These are phyloP conservation scores for Hypanus sabinus DNA, from an alignment of 2,113 vertebrate genomes.

Conservation along the genomic window DNA sequence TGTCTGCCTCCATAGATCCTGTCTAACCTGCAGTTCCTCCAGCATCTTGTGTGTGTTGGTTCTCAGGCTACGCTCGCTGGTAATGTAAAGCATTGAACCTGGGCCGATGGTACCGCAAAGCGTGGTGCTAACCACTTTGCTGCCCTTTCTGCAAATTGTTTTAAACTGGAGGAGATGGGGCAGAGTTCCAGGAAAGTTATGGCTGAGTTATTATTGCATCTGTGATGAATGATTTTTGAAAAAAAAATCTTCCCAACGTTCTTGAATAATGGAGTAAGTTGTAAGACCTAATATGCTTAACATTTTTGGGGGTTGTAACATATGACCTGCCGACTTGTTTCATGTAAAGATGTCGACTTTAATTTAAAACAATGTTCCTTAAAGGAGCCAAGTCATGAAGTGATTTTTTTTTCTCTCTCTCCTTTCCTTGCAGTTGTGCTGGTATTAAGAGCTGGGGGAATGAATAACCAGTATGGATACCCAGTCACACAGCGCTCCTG, in stretches of 20 bases:
- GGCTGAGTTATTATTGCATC: neutral
- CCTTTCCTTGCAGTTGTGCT: constrained; percentile 41
- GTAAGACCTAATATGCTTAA: neutral
- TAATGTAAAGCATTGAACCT: too few species aligned
- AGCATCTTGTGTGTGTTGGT: too few species aligned
- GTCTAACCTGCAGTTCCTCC: too few species aligned
- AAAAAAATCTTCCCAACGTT: neutral
- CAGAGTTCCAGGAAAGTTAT: neutral
- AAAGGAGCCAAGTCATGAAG: neutral
- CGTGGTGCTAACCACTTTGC: too few species aligned
- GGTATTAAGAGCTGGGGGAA: constrained; percentile 75
- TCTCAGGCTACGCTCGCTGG: too few species aligned
- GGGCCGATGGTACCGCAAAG: too few species aligned
- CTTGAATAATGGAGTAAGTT: neutral
- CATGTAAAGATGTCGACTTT: neutral
- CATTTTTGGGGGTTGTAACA: neutral
- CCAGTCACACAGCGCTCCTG: constrained; percentile 84
- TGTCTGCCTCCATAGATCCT: too few species aligned
- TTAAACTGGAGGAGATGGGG: neutral
- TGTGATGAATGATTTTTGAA: neutral
- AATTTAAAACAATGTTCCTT: constrained; percentile 6
- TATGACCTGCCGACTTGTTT: neutral
- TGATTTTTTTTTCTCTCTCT: constrained; percentile 42
- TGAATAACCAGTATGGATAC: constrained; percentile 92
- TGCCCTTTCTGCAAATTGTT: neutral